Base-by-base conservation (phyloP, 2,113 vertebrate genomes). In the Spheniscus mendiculus region DNA sequence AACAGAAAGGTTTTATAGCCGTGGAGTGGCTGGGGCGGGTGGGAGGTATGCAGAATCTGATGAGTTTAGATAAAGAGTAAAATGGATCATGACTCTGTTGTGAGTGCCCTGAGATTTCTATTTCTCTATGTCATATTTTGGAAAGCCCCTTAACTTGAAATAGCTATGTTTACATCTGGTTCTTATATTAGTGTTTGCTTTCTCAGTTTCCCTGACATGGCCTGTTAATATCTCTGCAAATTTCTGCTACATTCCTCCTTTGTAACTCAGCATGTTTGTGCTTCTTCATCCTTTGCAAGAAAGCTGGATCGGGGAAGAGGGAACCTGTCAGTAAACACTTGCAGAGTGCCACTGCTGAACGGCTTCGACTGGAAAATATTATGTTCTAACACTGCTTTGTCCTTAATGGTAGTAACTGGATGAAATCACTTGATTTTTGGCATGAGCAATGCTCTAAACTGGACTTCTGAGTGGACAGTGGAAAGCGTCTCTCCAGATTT, bases 131-230 rank as follows among this genome's bases (percentile, higher is more conserved):
- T 90, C 92, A 69, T 58, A 6, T 52, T 90, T 87, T 96, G 94
- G 96, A 96, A 96, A 84, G 94, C 83, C 93, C 87, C 88, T 45
- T 38, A 30, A 74, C 78, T 40, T n/a, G 71, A 83, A 93, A 50
- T 89, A 84, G 61, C 84, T 15, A 6, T 19, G 63, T 85, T 93
- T 92, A 25, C 90, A 83, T 79, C 93, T 96, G 82, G 53, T 88
- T 89, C 66, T 82, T 52, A 26, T 74, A 30, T 14, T 30, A 3
- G 16, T 59, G 40, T 74, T 92, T 79, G 44, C 66, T 72, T 65
- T 63, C 36, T 32, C 63, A 10, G 40, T 65, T 89, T 55, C 47
- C 72, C 76, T 87, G 73, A 23, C 56, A 8, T 5, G 25, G 74
- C 40, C 87, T 22, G n/a, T 53, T 84, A 22, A 26, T 23, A 36